Evolutionary conservation across 2,797 vertebrate genomes (phyloP).

Genomic region (Telmatherina bonti): DNA sequence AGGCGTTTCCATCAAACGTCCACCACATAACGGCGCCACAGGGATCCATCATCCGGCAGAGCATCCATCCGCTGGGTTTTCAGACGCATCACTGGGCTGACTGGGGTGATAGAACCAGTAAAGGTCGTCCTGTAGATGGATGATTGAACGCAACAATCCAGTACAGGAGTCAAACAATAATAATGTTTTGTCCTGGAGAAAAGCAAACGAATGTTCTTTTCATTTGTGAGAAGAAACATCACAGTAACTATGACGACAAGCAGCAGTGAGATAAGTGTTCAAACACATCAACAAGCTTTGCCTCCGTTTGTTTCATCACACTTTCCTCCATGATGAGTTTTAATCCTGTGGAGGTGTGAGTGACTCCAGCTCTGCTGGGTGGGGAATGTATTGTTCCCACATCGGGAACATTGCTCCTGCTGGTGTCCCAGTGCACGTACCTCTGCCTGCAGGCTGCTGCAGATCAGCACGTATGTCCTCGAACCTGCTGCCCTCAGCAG

Average conservation of each 20-base stretch:
- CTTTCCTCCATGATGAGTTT: background rate
- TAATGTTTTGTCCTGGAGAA: background rate
- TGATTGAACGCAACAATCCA: background rate
- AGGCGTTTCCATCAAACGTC: background rate
- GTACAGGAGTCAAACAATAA: background rate
- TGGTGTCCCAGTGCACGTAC: constrained; percentile 25
- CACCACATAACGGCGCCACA: no score
- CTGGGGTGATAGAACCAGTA: background rate
- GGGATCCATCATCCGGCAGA: no score
- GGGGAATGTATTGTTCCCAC: constrained; percentile 8
- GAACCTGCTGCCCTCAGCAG: constrained; percentile 13
- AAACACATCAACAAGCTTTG: background rate
- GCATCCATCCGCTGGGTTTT: background rate
- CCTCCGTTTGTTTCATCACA: background rate
- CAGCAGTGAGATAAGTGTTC: background rate
- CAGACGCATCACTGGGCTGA: background rate
- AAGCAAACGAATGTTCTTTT: no score
- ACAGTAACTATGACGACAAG: background rate
- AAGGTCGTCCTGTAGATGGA: background rate
- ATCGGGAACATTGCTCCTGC: constrained; percentile 18
- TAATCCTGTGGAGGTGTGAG: background rate
- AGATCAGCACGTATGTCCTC: constrained; percentile 56
- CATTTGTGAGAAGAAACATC: background rate
- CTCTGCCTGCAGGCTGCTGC: constrained; percentile 25
- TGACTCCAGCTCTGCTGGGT: background rate